These are phyloP conservation scores for Drosophila antonietae DNA, from an alignment of 2,888 invertebrate species.

Conservation along the genomic window DNA sequence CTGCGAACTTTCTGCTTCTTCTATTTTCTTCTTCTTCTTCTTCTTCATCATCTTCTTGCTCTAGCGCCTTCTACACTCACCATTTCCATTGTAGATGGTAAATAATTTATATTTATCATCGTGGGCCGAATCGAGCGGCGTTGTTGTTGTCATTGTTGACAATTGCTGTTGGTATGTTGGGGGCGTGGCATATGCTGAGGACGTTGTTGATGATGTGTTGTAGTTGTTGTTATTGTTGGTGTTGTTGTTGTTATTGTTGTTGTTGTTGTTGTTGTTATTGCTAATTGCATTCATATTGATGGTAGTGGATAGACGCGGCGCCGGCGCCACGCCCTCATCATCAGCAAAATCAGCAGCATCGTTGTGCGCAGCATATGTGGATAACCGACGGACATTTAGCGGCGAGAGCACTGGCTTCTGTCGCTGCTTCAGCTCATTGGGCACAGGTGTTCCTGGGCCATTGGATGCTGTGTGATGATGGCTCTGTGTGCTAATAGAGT, in stretches of 20 bases:
- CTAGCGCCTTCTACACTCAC: constrained; percentile 80
- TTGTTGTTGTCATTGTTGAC: constrained; percentile 71
- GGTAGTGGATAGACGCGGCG: constrained; percentile 55
- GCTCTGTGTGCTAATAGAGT: constrained; percentile 21
- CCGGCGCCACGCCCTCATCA: constrained; percentile 45
- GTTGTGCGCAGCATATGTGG: constrained; percentile 62
- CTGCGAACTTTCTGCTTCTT: constrained; percentile 4
- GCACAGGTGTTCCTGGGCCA: constrained; percentile 14
- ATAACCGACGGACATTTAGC: constrained; percentile 64
- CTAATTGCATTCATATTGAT: constrained; percentile 56
- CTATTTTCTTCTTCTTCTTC: constrained; percentile 18
- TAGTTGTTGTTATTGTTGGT: constrained; percentile 41
- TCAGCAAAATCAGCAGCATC: constrained; percentile 50
- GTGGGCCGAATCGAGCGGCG: constrained; percentile 69
- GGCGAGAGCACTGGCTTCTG: constrained; percentile 56
- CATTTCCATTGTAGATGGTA: constrained; percentile 85
- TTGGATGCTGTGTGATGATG: constrained; percentile 35
- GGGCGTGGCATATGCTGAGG: constrained; percentile 74
- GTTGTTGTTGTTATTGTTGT: constrained; percentile 46
- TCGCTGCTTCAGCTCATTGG: constrained; percentile 75
- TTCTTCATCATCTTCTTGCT: constrained; percentile 2
- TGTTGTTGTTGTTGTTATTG: constrained; percentile 46
- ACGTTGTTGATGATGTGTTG: constrained; percentile 69
- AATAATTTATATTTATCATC: constrained; percentile 85
- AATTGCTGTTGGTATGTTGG: constrained; percentile 77